Percentiles rank a stretch among this genome's conserved stretches.
phyloP scores from a whole-genome alignment of 37 sponge, comb jelly and placozoan species.

The Ephydatia muelleri region DNA sequence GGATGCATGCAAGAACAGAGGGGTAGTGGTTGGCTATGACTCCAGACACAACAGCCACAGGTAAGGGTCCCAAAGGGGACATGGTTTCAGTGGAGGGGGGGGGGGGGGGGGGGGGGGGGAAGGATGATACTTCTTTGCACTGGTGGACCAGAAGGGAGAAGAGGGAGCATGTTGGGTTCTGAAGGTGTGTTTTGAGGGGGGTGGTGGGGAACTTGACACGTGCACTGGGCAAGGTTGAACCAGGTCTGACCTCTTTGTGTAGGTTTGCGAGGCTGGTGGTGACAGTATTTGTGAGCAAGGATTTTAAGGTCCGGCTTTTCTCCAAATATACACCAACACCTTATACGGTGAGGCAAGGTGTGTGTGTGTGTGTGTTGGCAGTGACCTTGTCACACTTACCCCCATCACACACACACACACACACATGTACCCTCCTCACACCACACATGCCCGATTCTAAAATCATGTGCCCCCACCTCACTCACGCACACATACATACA shows the following conservation, averaged over 20 bases:
- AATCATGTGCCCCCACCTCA: neutral
- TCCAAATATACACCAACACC: conserved; percentile 89
- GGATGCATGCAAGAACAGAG: conserved; percentile 58
- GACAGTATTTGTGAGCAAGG: conserved; percentile 75
- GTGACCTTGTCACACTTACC: neutral
- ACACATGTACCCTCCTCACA: neutral
- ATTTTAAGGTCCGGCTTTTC: conserved; percentile 90
- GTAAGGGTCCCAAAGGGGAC: conserved; percentile 46
- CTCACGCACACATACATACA: neutral
- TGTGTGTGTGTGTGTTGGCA: neutral
- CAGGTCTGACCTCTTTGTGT: neutral
- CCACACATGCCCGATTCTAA: neutral
- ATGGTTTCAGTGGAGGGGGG: neutral
- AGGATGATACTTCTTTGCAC: neutral
- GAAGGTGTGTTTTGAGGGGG: too few relatives aligned
- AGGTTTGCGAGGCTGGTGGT: conserved; percentile 91
- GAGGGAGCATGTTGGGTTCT: neutral
- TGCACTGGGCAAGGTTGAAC: too few relatives aligned
- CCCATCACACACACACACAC: neutral
- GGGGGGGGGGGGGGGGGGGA: neutral
- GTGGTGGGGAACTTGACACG: too few relatives aligned
- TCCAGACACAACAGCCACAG: conserved; percentile 92
- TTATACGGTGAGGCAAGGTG: conserved; percentile 68
- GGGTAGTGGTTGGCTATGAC: conserved; percentile 95
- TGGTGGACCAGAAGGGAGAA: too few relatives aligned